Percentiles rank a stretch among this genome's conserved stretches.
Evolutionary conservation across 1,140 invertebrate genomes (phyloP).

Genomic region (Drosophila persimilis): DNA sequence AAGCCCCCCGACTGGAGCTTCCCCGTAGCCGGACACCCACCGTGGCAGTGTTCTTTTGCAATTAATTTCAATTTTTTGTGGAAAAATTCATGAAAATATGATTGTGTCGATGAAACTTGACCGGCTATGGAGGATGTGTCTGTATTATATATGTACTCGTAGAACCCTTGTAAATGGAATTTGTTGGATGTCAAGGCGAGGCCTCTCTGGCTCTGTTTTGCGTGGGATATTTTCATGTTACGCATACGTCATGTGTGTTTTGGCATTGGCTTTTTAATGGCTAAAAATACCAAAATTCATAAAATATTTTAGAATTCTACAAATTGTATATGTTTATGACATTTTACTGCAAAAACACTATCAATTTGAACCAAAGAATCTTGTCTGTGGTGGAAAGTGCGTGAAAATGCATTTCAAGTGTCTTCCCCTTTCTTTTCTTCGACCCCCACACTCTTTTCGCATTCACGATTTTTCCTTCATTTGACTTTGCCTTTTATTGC

Average conservation of each 20-base stretch:
- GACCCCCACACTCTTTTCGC: slow-evolving; percentile 23
- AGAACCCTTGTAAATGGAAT: slow-evolving; percentile 14
- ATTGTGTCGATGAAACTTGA: no score
- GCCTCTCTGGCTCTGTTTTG: slow-evolving; percentile 1
- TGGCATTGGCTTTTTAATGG: slow-evolving; percentile 65
- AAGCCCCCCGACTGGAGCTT: neutral
- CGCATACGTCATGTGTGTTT: slow-evolving; percentile 71
- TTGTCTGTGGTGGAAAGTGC: slow-evolving; percentile 3
- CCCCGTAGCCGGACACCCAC: no score
- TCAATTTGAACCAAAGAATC: slow-evolving; percentile 14
- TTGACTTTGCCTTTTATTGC: slow-evolving; percentile 49
- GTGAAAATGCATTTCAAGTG: slow-evolving; percentile 46
- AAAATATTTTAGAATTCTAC: slow-evolving; percentile 11
- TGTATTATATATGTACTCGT: neutral
- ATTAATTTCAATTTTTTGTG: no score
- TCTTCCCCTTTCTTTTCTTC: slow-evolving; percentile 22
- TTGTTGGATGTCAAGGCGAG: slow-evolving; percentile 66
- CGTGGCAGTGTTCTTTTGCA: no score
- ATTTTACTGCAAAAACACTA: neutral
- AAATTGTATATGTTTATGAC: no score
- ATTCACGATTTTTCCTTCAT: slow-evolving; percentile 50
- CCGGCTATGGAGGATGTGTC: no score
- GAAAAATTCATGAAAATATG: no score
- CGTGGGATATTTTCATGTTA: slow-evolving; percentile 52
- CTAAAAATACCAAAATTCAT: slow-evolving; percentile 41